Percentiles rank a stretch among this genome's conserved stretches.
Evolutionary conservation across 2,888 invertebrate species (phyloP).

Genomic region (Trachelus iudaicus): DNA sequence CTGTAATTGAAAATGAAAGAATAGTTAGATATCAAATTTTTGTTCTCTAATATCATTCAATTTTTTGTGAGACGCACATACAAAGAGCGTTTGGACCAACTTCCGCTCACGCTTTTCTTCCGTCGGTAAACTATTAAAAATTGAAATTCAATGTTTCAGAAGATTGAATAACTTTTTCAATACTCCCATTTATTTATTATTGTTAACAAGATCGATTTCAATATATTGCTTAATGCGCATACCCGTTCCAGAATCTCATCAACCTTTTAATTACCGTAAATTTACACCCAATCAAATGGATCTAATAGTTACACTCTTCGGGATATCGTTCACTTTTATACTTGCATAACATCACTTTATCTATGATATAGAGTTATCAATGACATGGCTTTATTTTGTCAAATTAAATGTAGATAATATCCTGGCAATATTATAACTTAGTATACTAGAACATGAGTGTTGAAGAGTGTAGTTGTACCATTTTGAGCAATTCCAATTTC

Average conservation of each 20-base stretch:
- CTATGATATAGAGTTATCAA: neutral
- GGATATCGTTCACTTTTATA: conserved; percentile 6
- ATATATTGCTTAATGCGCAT: neutral
- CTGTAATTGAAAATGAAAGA: neutral
- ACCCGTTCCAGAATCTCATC: neutral
- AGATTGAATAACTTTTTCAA: neutral
- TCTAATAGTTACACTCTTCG: conserved; percentile 16
- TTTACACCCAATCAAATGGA: neutral
- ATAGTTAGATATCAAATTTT: neutral
- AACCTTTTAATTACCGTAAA: neutral
- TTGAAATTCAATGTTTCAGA: neutral
- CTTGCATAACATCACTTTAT: neutral
- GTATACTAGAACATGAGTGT: neutral
- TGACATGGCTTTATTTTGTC: neutral
- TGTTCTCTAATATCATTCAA: neutral
- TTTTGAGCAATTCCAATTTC: conserved; percentile 49
- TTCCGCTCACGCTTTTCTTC: neutral
- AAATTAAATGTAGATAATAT: neutral
- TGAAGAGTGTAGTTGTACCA: conserved; percentile 46
- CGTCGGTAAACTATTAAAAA: neutral
- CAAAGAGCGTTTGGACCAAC: neutral
- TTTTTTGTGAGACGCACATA: neutral
- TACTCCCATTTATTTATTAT: neutral
- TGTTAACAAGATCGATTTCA: neutral
- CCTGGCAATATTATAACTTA: neutral